phyloP scores from a whole-genome alignment of 2,888 invertebrate species.

The Barypeithes pellucidus region DNA sequence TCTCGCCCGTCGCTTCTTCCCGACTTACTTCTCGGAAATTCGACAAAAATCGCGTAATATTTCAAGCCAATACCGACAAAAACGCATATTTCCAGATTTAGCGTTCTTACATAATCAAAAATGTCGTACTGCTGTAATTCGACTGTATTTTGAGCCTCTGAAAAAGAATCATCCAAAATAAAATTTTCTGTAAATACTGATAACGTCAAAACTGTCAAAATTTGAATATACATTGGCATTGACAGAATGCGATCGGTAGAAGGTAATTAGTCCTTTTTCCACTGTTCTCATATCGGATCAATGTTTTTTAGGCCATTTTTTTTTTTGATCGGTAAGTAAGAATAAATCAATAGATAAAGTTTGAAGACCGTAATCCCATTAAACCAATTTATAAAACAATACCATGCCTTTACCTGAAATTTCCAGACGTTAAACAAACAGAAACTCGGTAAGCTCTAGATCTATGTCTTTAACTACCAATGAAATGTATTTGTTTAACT shows the following conservation, averaged over 20 bases:
- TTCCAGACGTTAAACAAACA: constrained; percentile 3
- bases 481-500: constrained; percentile 42
- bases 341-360: too few relatives aligned
- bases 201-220: constrained; percentile 46
- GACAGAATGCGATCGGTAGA: not conserved
- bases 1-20: constrained; percentile 33
- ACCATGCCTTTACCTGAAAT: not conserved
- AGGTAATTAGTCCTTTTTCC: not conserved
- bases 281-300: too few relatives aligned
- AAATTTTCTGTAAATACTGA: constrained; percentile 17
- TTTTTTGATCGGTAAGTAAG: too few relatives aligned
- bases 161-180: constrained; percentile 28
- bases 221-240: constrained; percentile 38
- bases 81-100: constrained; percentile 70
- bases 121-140: constrained; percentile 66
- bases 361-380: not conserved
- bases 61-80: constrained; percentile 71
- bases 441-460: constrained; percentile 21
- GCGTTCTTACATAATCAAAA: constrained; percentile 65
- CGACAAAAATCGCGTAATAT: constrained; percentile 69
- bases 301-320: too few relatives aligned
- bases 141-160: constrained; percentile 49
- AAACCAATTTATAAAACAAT: constrained; percentile 2
- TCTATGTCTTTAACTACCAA: constrained; percentile 26
- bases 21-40: constrained; percentile 55